Conservation (phyloP, 1,140 invertebrate species). For the Solen grandis region DNA sequence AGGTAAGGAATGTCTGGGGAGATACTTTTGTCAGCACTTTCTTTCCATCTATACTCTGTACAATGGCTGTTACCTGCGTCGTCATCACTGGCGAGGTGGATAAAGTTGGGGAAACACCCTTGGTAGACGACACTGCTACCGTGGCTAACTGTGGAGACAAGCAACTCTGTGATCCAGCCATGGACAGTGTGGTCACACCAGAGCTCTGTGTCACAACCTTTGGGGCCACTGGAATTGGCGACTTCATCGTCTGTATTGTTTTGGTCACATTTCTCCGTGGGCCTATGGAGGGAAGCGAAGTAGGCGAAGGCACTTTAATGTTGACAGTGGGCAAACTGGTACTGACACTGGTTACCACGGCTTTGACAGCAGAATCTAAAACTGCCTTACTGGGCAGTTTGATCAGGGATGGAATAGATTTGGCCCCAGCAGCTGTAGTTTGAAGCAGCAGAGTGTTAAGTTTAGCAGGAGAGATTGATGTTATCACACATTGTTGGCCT, state of each 20-base stretch:
- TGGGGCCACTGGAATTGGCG: slow-evolving; percentile 66
- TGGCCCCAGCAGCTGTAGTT: slow-evolving; percentile 51
- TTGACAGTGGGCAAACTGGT: slow-evolving; percentile 67
- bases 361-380: slow-evolving; percentile 48
- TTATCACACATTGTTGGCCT: slow-evolving; percentile 49
- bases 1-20: slow-evolving; percentile 33
- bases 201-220: slow-evolving; percentile 51
- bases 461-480: slow-evolving; percentile 53
- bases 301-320: slow-evolving; percentile 72
- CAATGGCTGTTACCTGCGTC: background rate
- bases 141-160: slow-evolving; percentile 4
- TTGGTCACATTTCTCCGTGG: slow-evolving; percentile 67
- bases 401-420: slow-evolving; percentile 48
- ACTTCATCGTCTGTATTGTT: slow-evolving; percentile 69
- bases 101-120: background rate
- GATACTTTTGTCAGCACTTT: slow-evolving; percentile 18
- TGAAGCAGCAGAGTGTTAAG: slow-evolving; percentile 50
- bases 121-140: background rate
- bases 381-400: slow-evolving; percentile 53
- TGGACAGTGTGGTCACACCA: slow-evolving; percentile 29
- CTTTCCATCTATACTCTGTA: slow-evolving; percentile 35
- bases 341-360: slow-evolving; percentile 55
- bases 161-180: slow-evolving; percentile 11
- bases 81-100: background rate
- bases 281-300: slow-evolving; percentile 66